Conservation (phyloP, 2,888 invertebrate genomes). For the Melitaea athalia region DNA sequence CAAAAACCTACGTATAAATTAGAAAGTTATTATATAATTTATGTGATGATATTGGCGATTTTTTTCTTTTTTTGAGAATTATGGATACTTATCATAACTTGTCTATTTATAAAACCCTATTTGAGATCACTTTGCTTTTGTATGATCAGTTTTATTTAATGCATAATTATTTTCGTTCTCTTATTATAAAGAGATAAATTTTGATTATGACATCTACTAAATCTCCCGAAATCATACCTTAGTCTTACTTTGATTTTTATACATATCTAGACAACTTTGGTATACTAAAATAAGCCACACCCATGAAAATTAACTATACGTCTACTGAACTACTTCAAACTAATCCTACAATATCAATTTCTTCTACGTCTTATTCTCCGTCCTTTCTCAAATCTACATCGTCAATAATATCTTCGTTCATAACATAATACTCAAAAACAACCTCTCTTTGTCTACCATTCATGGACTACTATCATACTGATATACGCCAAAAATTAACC, state of each 20-base stretch:
- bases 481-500: conserved; percentile 92
- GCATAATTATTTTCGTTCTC: no score
- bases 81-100: background rate
- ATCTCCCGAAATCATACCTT: no score
- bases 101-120: background rate
- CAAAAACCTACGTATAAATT: background rate
- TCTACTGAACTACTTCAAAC: no score
- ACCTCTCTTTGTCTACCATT: conserved; percentile 92
- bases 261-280: no score
- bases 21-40: background rate
- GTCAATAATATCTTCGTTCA: conserved; percentile 83
- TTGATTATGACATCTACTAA: no score
- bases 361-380: no score
- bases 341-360: no score
- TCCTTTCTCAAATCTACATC: no score
- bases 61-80: background rate
- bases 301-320: no score
- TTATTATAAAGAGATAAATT: no score
- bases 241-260: no score
- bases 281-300: no score
- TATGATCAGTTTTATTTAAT: background rate
- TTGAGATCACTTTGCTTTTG: background rate
- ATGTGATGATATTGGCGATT: background rate
- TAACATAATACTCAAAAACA: conserved; percentile 93
- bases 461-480: conserved; percentile 82